These are phyloP conservation scores for Megalurothrips usitatus DNA, from an alignment of 2,888 invertebrate genomes.

Conservation along the genomic window DNA sequence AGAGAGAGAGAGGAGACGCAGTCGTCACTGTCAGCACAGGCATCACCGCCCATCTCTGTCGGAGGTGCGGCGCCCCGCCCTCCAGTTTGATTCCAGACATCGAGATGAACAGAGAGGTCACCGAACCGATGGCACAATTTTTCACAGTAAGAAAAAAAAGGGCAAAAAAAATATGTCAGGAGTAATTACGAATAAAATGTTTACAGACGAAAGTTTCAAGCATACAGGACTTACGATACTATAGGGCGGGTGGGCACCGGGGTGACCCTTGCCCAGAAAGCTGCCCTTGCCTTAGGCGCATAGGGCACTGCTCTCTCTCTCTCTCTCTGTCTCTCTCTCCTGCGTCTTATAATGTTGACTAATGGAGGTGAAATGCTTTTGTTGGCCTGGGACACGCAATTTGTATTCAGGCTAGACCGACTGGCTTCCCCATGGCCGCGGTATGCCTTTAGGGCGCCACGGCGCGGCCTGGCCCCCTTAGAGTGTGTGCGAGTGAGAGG, in stretches of 20 bases:
- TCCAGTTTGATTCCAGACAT: no score
- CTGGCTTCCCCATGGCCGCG: neutral
- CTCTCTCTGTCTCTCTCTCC: neutral
- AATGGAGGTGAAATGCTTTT: slow-evolving; percentile 26
- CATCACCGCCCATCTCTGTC: neutral
- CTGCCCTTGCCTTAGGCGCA: no score
- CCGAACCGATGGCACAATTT: no score
- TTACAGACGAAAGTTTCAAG: no score
- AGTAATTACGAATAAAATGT: no score
- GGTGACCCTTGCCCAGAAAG: no score
- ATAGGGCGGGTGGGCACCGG: no score
- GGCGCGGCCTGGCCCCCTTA: neutral
- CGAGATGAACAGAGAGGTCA: no score
- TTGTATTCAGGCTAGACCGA: slow-evolving; percentile 11
- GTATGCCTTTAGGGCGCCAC: neutral
- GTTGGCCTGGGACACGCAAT: slow-evolving; percentile 23
- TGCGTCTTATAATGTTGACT: slow-evolving; percentile 25
- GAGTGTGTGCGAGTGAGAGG: neutral
- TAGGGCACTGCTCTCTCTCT: neutral
- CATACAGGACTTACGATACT: no score
- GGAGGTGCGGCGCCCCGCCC: no score
- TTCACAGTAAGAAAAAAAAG: no score
- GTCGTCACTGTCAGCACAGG: slow-evolving; percentile 11
- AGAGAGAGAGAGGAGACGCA: neutral
- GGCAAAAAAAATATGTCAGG: no score